Evolutionary conservation across 1,140 invertebrate species (phyloP).

Genomic region (Drosophila azteca): DNA sequence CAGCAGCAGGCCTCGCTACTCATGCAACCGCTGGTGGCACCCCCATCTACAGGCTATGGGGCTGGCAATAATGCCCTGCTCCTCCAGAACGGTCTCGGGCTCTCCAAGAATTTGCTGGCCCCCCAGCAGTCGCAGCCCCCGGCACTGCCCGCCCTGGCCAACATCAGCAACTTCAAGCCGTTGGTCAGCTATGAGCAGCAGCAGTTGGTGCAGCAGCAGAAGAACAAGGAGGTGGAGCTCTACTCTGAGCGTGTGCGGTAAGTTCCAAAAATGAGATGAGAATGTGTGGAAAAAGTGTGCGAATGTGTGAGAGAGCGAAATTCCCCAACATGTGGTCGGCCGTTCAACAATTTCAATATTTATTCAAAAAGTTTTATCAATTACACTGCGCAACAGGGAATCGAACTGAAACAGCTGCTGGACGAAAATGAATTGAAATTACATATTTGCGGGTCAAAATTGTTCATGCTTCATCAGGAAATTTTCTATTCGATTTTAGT

Average conservation of each 20-base stretch:
- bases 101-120: slow-evolving; percentile 49
- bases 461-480: too few species aligned
- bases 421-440: slow-evolving; percentile 12
- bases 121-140: slow-evolving; percentile 8
- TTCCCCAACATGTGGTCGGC: slow-evolving; percentile 62
- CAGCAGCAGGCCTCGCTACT: slow-evolving; percentile 42
- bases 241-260: slow-evolving; percentile 91
- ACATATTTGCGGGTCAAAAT: not conserved
- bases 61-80: slow-evolving; percentile 28
- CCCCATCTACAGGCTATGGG: slow-evolving; percentile 18
- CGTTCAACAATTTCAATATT: slow-evolving; percentile 59
- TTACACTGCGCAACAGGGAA: slow-evolving; percentile 49
- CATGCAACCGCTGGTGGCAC: slow-evolving; percentile 37
- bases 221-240: slow-evolving; percentile 89
- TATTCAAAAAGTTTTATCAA: slow-evolving; percentile 48
- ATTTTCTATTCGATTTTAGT: not conserved
- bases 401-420: not conserved
- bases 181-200: slow-evolving; percentile 86
- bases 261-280: slow-evolving; percentile 75
- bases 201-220: slow-evolving; percentile 77
- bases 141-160: slow-evolving; percentile 61
- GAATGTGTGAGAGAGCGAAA: slow-evolving; percentile 39
- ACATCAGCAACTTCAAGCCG: slow-evolving; percentile 71
- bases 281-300: slow-evolving; percentile 16
- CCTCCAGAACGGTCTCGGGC: slow-evolving; percentile 53